Evolutionary conservation across 2,888 invertebrate genomes (phyloP).

Genomic region (Desoria tigrina): DNA sequence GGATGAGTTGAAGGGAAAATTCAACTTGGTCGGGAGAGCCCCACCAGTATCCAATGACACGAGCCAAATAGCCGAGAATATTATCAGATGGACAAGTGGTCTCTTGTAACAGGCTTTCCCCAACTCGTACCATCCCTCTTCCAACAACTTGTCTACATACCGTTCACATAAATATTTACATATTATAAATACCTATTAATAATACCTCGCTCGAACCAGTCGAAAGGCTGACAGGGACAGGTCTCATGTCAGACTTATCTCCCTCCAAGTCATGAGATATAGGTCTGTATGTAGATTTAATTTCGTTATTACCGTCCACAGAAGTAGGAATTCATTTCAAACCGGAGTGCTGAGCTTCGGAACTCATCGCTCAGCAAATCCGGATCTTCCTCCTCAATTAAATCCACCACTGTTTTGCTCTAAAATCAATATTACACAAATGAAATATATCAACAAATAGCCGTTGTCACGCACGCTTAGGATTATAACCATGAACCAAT

Average conservation of each 20-base stretch:
- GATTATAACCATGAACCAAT: too few species aligned
- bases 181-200: too few species aligned
- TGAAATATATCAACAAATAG: neutral
- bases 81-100: constrained; percentile 22
- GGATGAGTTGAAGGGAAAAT: neutral
- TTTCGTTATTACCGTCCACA: constrained; percentile 24
- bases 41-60: constrained; percentile 28
- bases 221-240: too few species aligned
- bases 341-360: constrained; percentile 15
- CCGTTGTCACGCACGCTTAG: too few species aligned
- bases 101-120: constrained; percentile 17
- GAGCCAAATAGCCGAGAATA: constrained; percentile 25
- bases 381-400: constrained; percentile 31
- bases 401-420: constrained; percentile 25
- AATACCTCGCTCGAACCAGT: too few species aligned
- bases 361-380: constrained; percentile 18
- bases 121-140: constrained; percentile 21
- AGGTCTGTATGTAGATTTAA: too few species aligned
- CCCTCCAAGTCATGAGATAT: too few species aligned
- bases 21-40: constrained; percentile 14
- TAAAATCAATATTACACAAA: constrained; percentile 4
- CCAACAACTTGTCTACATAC: constrained; percentile 24
- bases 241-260: too few species aligned
- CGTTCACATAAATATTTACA: too few species aligned
- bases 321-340: constrained; percentile 37